A percentile compares a stretch with the other conserved stretches of the same genome.
Evolutionary conservation across 64 coral and sea anemone species (phyloP).

Genomic region (Hydrozoanthus tunicans): DNA sequence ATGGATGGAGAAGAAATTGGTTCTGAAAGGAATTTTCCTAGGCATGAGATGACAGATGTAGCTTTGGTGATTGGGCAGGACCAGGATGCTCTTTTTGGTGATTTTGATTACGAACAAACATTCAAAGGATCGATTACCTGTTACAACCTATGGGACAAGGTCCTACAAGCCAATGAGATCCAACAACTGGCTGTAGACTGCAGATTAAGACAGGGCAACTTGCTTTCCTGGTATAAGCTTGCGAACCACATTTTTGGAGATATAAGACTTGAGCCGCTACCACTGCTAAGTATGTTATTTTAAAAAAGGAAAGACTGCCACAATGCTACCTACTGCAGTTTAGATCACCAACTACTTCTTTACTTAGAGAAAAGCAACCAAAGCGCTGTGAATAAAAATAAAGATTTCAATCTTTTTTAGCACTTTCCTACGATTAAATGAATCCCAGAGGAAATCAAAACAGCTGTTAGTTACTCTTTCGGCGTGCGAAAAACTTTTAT

Average conservation of each 20-base stretch:
- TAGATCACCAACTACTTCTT: background rate
- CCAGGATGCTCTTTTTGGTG: background rate
- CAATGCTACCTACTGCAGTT: background rate
- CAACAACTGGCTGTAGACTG: conserved; percentile 8
- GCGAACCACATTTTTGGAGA: background rate
- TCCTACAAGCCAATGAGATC: background rate
- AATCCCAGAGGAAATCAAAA: too few species aligned
- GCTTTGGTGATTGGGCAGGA: conserved; percentile 30
- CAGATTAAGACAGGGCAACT: conserved; percentile 8
- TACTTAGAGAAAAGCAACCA: too few species aligned
- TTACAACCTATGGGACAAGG: conserved; percentile 29
- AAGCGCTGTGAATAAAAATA: too few species aligned
- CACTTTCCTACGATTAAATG: too few species aligned
- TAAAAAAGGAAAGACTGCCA: background rate
- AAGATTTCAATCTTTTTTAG: too few species aligned
- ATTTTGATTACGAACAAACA: background rate
- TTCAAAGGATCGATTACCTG: conserved; percentile 23
- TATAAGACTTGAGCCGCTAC: background rate
- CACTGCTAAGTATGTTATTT: conserved; percentile 18
- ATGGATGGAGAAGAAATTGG: conserved; percentile 9
- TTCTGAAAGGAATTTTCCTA: too few species aligned
- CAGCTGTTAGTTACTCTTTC: too few species aligned
- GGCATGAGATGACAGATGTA: background rate
- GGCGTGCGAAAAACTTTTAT: too few species aligned
- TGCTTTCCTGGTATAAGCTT: conserved; percentile 22